Base-by-base conservation (phyloP, 2,113 vertebrate genomes). In the Limnothrissa miodon region DNA sequence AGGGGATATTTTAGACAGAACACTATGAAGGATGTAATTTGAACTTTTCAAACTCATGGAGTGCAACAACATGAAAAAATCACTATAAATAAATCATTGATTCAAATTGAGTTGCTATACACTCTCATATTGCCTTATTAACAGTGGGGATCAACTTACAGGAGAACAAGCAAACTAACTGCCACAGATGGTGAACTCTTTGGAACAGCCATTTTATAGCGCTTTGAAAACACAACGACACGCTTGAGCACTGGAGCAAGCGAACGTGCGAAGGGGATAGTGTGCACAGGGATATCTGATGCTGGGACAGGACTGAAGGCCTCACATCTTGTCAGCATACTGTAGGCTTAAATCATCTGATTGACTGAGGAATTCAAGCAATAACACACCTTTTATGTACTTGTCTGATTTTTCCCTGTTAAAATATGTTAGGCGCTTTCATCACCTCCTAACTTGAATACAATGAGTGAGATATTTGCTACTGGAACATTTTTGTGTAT, bases 41-140 rank as follows among this genome's bases (percentile, higher is more conserved):
- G 29, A 74, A 74, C 66, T n/a, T n/a, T n/a, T 74, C 66, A 2
- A 74, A 74, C 10, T 15, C 66, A 17, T 74, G 66, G 66, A 36
- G 66, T 74, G 66, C 29, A 74, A 74, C 66, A 13, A 74, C 66
- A 74, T 74, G 66, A 33, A 74, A 74, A 66, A 66, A 66, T 66
- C 59, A 74, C 33, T 74, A 74, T 74, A 33, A 74, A 74, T 74
- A 74, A 74, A 74, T 36, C 66, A 74, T 74, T 74, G 66, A 33
- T 74, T 74, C 29, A 39, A 74, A 74, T 33, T 74, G 66, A 74
- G 33, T 74, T 74, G 66, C 66, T 36, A 74, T 74, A 33, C 66
- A 74, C 5, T 74, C 66, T 74, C 66, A 74, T 74, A 74, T 74
- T 74, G 66, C 33, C 29, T 74, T 74, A 74, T 74, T 36, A 74